Percentiles rank a stretch among this genome's conserved stretches.
phyloP scores from a whole-genome alignment of 2,797 vertebrate species.

The Arrhamphus sclerolepis region DNA sequence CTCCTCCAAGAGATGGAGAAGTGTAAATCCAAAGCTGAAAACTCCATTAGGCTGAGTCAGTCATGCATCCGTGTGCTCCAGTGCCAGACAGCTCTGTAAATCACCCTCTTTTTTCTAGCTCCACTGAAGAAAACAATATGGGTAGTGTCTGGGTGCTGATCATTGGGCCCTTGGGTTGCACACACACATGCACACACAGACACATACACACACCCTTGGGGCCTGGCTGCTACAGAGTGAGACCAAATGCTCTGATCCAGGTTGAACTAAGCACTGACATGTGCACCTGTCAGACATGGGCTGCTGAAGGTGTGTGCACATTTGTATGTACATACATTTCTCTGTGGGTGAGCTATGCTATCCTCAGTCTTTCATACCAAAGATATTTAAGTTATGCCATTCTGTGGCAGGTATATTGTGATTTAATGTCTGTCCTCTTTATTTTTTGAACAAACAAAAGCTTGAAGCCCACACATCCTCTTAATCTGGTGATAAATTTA shows the following conservation, averaged over 20 bases:
- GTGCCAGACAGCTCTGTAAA: slow-evolving; percentile 79
- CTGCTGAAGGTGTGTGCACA: slow-evolving; percentile 60
- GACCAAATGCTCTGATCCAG: slow-evolving; percentile 77
- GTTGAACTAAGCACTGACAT: slow-evolving; percentile 75
- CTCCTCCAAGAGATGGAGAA: slow-evolving; percentile 60
- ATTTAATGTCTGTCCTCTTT: background rate
- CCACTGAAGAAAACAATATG: slow-evolving; percentile 76
- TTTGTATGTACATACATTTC: slow-evolving; percentile 28
- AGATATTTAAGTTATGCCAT: too few species aligned
- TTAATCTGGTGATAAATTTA: background rate
- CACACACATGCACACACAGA: slow-evolving; percentile 32
- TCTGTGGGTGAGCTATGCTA: slow-evolving; percentile 16
- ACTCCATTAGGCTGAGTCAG: slow-evolving; percentile 76
- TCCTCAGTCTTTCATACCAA: too few species aligned
- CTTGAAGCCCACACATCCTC: background rate
- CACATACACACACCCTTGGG: slow-evolving; percentile 45
- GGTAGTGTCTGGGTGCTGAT: slow-evolving; percentile 67
- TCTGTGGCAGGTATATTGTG: background rate
- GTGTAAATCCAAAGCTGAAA: slow-evolving; percentile 79
- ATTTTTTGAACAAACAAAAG: background rate
- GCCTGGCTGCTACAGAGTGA: slow-evolving; percentile 66
- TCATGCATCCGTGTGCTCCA: slow-evolving; percentile 70
- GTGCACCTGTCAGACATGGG: slow-evolving; percentile 75
- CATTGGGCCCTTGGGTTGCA: slow-evolving; percentile 46
- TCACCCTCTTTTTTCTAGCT: slow-evolving; percentile 67